A percentile compares a stretch with the other conserved stretches of the same genome.
phyloP scores from a whole-genome alignment of 2,888 invertebrate species.

The Drosophila dives region DNA sequence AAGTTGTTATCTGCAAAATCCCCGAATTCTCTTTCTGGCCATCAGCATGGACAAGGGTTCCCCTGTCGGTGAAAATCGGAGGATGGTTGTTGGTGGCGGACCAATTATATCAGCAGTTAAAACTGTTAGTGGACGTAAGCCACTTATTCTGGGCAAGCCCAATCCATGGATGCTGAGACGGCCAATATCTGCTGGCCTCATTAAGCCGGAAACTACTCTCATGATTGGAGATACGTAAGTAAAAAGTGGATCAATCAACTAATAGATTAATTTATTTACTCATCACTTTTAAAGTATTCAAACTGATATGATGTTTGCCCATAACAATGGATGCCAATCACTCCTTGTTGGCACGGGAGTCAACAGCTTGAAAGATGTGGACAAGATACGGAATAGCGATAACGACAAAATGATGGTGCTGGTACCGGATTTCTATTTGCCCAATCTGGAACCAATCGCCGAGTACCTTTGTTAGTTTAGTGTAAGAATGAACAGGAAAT shows the following conservation, averaged over 20 bases:
- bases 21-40: conserved; percentile 49
- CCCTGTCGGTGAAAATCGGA: conserved; percentile 37
- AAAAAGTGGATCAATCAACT: neutral
- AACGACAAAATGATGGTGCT: conserved; percentile 24
- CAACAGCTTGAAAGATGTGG: conserved; percentile 40
- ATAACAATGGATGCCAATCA: conserved; percentile 64
- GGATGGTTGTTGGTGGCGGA: conserved; percentile 51
- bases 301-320: conserved; percentile 59
- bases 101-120: conserved; percentile 59
- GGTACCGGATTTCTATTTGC: conserved; percentile 62
- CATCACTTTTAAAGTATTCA: conserved; percentile 31
- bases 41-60: conserved; percentile 54
- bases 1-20: conserved; percentile 46
- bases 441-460: conserved; percentile 35
- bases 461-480: conserved; percentile 48
- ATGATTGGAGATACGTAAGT: conserved; percentile 71
- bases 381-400: conserved; percentile 30
- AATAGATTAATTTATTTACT: neutral
- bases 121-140: conserved; percentile 39
- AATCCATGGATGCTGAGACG: conserved; percentile 57
- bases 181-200: neutral
- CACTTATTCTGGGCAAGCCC: conserved; percentile 65
- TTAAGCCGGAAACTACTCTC: conserved; percentile 60
- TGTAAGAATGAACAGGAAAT: neutral
- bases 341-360: conserved; percentile 62